phyloP scores from a whole-genome alignment of 30 jellyfish, hydroid and myxozoan genomes.

The Pelagia noctiluca region DNA sequence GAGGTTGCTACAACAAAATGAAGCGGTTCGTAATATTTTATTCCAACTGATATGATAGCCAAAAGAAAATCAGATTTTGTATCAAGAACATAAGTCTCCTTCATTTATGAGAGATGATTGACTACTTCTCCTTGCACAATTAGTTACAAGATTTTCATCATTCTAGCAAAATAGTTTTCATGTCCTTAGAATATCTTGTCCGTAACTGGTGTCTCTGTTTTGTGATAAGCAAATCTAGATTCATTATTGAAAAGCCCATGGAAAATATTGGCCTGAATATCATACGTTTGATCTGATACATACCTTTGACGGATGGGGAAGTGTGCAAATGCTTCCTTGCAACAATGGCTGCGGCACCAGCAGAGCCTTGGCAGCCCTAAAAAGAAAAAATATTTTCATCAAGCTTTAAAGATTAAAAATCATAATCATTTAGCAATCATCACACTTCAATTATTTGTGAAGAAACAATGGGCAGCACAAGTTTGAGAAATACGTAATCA shows the following conservation, averaged over 20 bases:
- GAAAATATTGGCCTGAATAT: neutral
- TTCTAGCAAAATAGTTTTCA: neutral
- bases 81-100: neutral
- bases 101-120: neutral
- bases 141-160: neutral
- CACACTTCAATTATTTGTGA: neutral
- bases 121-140: neutral
- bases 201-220: too few species aligned
- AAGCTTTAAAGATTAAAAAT: too few species aligned
- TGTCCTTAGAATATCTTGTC: too few species aligned
- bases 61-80: neutral
- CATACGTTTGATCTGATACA: neutral
- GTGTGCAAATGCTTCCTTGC: constrained; percentile 81
- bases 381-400: constrained; percentile 2
- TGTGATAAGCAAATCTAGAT: too few species aligned
- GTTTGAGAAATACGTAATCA: too few species aligned
- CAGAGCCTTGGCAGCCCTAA: constrained; percentile 79
- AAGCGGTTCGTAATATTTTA: neutral
- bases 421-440: too few species aligned
- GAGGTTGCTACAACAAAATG: constrained; percentile 79
- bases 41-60: neutral
- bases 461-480: neutral
- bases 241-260: neutral
- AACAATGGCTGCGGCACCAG: constrained; percentile 81
- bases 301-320: constrained; percentile 70